Conservation (phyloP, 2,113 vertebrate genomes). For the Labeo rohita region DNA sequence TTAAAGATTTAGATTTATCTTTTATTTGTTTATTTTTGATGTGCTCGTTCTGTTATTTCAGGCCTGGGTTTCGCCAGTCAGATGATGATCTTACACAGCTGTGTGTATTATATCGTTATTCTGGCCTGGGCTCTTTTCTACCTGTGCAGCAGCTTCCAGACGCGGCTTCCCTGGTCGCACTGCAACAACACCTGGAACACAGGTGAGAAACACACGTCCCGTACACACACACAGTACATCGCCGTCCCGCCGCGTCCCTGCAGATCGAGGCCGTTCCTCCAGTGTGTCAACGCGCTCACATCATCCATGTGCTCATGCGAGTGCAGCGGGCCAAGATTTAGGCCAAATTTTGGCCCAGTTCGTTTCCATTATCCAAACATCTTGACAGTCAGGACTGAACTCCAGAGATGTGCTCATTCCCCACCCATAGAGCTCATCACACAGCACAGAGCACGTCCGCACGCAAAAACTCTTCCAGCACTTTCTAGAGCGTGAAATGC, state of each 20-base stretch:
- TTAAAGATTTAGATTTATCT: neutral
- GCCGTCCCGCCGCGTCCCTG: fast-evolving
- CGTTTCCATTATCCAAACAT: neutral
- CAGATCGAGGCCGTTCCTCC: neutral
- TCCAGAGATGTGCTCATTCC: neutral
- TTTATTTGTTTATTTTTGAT: neutral
- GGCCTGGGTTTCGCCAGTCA: slow-evolving; percentile 89
- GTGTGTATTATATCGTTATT: slow-evolving; percentile 89
- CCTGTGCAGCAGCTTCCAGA: slow-evolving; percentile 83
- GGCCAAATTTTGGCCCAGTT: neutral
- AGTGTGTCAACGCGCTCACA: neutral
- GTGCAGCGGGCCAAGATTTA: neutral
- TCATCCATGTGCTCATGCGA: neutral
- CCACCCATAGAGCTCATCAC: neutral
- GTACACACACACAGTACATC: neutral
- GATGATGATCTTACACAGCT: slow-evolving; percentile 85
- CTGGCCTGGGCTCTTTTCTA: slow-evolving; percentile 91
- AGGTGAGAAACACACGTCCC: slow-evolving; percentile 66
- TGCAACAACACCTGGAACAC: slow-evolving; percentile 92
- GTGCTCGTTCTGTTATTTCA: slow-evolving; percentile 54
- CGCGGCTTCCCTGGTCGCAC: slow-evolving; percentile 84
- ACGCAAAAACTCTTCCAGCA: neutral
- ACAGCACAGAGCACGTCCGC: neutral
- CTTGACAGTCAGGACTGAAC: neutral
- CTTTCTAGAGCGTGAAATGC: neutral